Evolutionary conservation across 2,888 invertebrate genomes (phyloP), one percentile per base, ranked within the genome.

Genomic region (Dorcus hopei): DNA sequence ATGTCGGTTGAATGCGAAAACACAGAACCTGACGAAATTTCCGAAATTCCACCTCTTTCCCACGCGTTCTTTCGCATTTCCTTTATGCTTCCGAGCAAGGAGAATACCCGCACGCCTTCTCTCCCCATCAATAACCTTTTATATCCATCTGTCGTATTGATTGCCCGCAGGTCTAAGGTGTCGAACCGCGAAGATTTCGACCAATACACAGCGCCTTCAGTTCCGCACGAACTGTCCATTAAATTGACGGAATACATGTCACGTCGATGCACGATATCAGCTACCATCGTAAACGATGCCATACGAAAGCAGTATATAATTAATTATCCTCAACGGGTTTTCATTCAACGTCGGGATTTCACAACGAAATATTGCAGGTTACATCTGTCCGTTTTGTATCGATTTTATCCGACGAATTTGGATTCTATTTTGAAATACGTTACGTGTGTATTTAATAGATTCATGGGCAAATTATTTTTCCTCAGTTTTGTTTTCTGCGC

Each of bases 141-240:
- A 70, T 69, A 69, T 68, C 67, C 69, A 68, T 69, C 69, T 70
- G 69, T 68, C 68, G 68, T 70, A 70, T 70, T 66, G 69, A 70
- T 70, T 69, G 67, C 69, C 64, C 61, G 61, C 65, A 67, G 68
- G 68, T 68, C 65, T 61, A 61, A 66, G 65, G 68, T 65, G 65
- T 50, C 56, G 56, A 50, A 43, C 49, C 55, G 41, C 55, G 45
- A 56, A 19, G 45, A 45, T 45, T 45, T 45, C 26, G 45, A n/a
- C 45, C 42, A 42, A 14, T 33, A 33, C 9, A 45, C 45, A n/a
- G 14, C 9, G 9, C 9, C 14, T 9, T 45, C 45, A 16, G 45
- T 19, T 45, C 45, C 19, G 45, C 14, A 45, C n/a, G 14, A 45
- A 14, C 42, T 16, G 45, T 16, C 45, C 45, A 45, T 45, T 45